These are phyloP conservation scores for Hippocampus guttulatus DNA, from an alignment of 2,113 vertebrate genomes.

Conservation along the genomic window DNA sequence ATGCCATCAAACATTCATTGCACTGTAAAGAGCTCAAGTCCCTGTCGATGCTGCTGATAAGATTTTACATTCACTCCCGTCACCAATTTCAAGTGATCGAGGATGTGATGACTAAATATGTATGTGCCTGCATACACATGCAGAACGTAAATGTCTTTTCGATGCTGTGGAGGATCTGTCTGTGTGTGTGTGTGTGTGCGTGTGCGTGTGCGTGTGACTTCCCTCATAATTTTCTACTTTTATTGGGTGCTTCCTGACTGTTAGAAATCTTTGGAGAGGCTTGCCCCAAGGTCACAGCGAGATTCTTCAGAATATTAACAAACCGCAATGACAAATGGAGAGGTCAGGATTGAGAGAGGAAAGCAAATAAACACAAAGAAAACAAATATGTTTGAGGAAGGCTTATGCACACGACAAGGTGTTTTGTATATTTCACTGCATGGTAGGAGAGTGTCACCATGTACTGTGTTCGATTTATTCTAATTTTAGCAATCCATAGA, in stretches of 20 bases:
- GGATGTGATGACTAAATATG: conserved; percentile 3
- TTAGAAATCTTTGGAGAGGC: conserved; percentile 46
- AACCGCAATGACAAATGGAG: conserved; percentile 3
- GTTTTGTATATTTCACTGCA: not conserved
- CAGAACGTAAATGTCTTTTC: conserved; percentile 8
- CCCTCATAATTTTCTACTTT: not conserved
- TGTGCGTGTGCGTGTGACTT: not conserved
- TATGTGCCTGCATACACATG: not conserved
- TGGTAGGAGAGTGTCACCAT: not conserved
- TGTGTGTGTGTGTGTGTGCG: not conserved
- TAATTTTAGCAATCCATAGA: not conserved
- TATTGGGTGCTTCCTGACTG: conserved; percentile 36
- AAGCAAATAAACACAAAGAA: conserved; percentile 21
- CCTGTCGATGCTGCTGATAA: conserved; percentile 3
- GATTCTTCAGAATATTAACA: conserved; percentile 51
- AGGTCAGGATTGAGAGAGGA: conserved; percentile 28
- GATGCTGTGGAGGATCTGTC: not conserved
- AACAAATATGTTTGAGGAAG: conserved; percentile 14
- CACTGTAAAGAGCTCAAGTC: conserved; percentile 22
- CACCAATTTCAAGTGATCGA: not conserved
- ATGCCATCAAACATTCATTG: not conserved
- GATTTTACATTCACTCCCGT: conserved; percentile 21
- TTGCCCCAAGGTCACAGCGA: conserved; percentile 40
- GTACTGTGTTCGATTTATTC: not conserved
- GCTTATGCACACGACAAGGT: not conserved